phyloP scores from a whole-genome alignment of 2,888 invertebrate species.

The Drosophila gaucha region DNA sequence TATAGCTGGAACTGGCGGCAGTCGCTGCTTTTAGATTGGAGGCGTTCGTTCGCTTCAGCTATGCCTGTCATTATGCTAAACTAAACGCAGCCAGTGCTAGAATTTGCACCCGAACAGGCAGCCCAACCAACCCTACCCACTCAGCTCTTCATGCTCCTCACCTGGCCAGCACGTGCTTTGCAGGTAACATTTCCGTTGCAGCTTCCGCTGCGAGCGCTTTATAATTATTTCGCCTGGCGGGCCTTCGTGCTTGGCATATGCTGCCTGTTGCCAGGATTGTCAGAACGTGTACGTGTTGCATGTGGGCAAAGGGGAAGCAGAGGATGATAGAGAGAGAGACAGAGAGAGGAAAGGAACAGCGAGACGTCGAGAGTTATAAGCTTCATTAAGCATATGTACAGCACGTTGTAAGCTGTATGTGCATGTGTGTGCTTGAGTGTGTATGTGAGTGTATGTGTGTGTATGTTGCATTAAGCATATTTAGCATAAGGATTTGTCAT shows the following conservation, averaged over 20 bases:
- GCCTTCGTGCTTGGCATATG: conserved; percentile 75
- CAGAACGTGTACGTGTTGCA: conserved; percentile 74
- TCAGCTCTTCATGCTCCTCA: neutral
- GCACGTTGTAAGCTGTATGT: conserved; percentile 69
- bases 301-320: conserved; percentile 29
- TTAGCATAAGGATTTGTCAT: conserved; percentile 83
- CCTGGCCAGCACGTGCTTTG: conserved; percentile 65
- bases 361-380: conserved; percentile 78
- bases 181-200: conserved; percentile 79
- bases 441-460: conserved; percentile 26
- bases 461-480: conserved; percentile 80
- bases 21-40: conserved; percentile 33
- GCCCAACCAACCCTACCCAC: conserved; percentile 7
- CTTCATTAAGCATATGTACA: conserved; percentile 83
- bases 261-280: conserved; percentile 78
- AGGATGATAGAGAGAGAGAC: conserved; percentile 12
- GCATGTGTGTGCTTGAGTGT: neutral
- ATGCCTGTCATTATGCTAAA: conserved; percentile 80
- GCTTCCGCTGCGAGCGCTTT: conserved; percentile 80
- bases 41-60: conserved; percentile 43
- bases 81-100: conserved; percentile 78
- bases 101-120: conserved; percentile 69
- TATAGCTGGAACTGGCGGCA: conserved; percentile 18
- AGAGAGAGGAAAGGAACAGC: conserved; percentile 18
- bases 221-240: conserved; percentile 80